These are phyloP conservation scores for Elgaria multicarinata DNA, from an alignment of 2,113 vertebrate genomes.

Conservation along the genomic window DNA sequence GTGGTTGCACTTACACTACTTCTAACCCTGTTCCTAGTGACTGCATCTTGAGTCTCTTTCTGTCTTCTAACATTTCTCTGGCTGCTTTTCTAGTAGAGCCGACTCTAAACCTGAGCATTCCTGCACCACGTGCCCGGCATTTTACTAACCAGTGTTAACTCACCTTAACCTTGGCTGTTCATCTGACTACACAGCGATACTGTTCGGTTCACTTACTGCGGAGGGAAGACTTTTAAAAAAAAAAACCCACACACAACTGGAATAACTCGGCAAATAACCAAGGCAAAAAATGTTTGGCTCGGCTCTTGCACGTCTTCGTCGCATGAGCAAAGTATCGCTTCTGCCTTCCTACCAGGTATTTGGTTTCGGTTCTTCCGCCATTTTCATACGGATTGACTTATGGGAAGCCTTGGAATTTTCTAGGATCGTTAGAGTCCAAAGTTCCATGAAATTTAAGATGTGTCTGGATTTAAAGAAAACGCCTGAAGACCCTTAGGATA, in stretches of 20 bases:
- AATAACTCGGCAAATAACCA: constrained; percentile 79
- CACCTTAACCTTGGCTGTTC: constrained; percentile 76
- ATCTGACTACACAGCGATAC: constrained; percentile 73
- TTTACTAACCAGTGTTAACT: constrained; percentile 85
- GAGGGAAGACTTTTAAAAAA: constrained; percentile 72
- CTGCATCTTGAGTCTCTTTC: constrained; percentile 75
- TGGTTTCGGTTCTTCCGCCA: constrained; percentile 25
- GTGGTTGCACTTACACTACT: constrained; percentile 69
- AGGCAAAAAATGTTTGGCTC: constrained; percentile 76
- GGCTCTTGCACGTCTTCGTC: constrained; percentile 81
- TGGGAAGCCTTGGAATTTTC: constrained; percentile 43
- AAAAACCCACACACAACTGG: too few species aligned
- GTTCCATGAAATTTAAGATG: constrained; percentile 49
- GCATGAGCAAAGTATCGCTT: constrained; percentile 81
- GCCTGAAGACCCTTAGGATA: constrained; percentile 48
- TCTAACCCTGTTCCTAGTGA: constrained; percentile 74
- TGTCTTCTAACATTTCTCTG: constrained; percentile 77
- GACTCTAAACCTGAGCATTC: constrained; percentile 74
- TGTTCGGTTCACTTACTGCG: constrained; percentile 71
- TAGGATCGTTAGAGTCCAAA: constrained; percentile 40
- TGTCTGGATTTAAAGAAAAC: constrained; percentile 56
- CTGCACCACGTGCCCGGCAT: constrained; percentile 72
- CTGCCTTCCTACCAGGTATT: constrained; percentile 54
- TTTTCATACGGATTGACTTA: constrained; percentile 53
- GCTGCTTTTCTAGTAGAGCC: constrained; percentile 79